A percentile compares a stretch with the other conserved stretches of the same genome.
Conservation (phyloP, 2,888 invertebrate species). For the Nomada fucata region DNA sequence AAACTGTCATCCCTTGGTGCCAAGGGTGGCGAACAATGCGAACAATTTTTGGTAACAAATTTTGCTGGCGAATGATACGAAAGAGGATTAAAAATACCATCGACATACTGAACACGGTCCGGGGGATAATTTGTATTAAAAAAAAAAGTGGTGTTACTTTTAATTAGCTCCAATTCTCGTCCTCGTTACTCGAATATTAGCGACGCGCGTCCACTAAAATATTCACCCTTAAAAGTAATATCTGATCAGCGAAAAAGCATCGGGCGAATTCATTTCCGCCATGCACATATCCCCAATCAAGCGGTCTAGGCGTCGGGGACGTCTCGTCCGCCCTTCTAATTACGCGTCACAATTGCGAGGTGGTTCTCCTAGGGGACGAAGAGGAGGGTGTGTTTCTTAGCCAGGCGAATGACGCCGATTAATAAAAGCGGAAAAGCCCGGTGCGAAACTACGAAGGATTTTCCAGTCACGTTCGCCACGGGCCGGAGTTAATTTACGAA, state of each 20-base stretch:
- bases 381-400: constrained; percentile 66
- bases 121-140: no score
- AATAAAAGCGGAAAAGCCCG: constrained; percentile 82
- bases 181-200: not conserved
- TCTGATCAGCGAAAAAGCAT: not conserved
- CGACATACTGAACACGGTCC: no score
- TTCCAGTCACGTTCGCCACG: constrained; percentile 83
- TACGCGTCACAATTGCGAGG: constrained; percentile 44
- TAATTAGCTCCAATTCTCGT: no score
- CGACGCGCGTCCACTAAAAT: not conserved
- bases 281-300: constrained; percentile 11
- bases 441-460: constrained; percentile 78
- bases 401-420: constrained; percentile 80
- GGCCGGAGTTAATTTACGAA: constrained; percentile 84
- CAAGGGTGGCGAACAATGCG: constrained; percentile 14
- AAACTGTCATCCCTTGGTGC: constrained; percentile 54
- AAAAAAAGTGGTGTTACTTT: no score
- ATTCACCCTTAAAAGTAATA: not conserved
- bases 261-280: constrained; percentile 3
- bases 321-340: constrained; percentile 50
- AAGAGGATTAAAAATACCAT: no score
- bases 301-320: constrained; percentile 6
- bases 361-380: not conserved
- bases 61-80: no score
- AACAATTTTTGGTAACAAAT: constrained; percentile 27